Evolutionary conservation across 2,797 vertebrate species (phyloP).

Genomic region (Acanthopagrus latus): DNA sequence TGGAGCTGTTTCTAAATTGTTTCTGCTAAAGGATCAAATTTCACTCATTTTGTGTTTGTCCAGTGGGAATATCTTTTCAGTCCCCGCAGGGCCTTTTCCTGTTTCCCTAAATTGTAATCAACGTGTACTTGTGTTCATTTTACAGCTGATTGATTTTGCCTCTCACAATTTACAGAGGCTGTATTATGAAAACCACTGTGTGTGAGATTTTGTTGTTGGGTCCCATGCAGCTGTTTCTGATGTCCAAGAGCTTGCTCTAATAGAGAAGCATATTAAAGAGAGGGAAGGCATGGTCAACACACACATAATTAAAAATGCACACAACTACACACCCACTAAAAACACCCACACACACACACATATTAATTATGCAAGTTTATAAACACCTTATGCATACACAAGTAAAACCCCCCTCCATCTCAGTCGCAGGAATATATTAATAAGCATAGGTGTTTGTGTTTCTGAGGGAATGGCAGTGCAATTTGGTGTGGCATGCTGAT

Average conservation of each 20-base stretch:
- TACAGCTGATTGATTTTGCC: not conserved
- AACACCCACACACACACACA: conserved; percentile 1
- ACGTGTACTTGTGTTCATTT: not conserved
- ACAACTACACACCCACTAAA: not conserved
- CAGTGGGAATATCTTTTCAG: not conserved
- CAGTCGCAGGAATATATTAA: conserved; percentile 36
- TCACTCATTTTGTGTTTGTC: not conserved
- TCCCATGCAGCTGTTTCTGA: conserved; percentile 10
- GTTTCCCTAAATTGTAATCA: conserved; percentile 14
- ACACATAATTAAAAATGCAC: not conserved
- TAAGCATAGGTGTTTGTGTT: conserved; percentile 43
- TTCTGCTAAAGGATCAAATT: not conserved
- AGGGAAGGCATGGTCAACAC: conserved; percentile 16
- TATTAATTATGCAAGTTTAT: conserved; percentile 34
- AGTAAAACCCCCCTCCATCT: conserved; percentile 24
- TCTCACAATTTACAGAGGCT: not conserved
- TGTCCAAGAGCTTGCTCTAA: conserved; percentile 12
- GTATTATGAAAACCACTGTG: conserved; percentile 8
- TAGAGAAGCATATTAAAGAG: conserved; percentile 32
- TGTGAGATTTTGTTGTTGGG: not conserved
- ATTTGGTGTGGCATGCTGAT: conserved; percentile 36
- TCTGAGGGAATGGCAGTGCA: conserved; percentile 4
- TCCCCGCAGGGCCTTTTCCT: not conserved
- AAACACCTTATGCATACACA: conserved; percentile 31
- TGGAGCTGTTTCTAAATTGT: not conserved